phyloP scores from a whole-genome alignment of 2,888 invertebrate species.

The Rhingia campestris region DNA sequence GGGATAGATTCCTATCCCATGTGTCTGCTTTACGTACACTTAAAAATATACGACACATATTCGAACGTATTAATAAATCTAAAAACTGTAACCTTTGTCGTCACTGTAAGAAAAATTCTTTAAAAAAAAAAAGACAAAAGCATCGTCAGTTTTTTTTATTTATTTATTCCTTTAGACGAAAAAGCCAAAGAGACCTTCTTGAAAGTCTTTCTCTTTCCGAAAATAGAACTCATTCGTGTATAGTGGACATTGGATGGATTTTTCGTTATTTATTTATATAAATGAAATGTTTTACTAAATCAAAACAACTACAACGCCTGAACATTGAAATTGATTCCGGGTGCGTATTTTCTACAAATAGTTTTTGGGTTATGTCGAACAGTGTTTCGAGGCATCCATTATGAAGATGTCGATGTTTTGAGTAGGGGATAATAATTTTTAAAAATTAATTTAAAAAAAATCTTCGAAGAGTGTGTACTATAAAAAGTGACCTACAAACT shows the following conservation, averaged over 20 bases:
- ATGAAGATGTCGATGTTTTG: not conserved
- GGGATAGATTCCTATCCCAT: slow-evolving; percentile 2
- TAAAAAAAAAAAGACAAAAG: slow-evolving; percentile 32
- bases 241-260: slow-evolving; percentile 40
- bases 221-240: slow-evolving; percentile 26
- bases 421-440: too few relatives aligned
- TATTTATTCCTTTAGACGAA: slow-evolving; percentile 1
- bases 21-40: slow-evolving; percentile 1
- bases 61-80: slow-evolving; percentile 12
- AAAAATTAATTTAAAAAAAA: too few relatives aligned
- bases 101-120: slow-evolving; percentile 2
- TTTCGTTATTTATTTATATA: slow-evolving; percentile 32
- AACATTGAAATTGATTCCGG: slow-evolving; percentile 48
- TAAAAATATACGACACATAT: not conserved
- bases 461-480: too few relatives aligned
- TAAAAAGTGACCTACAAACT: too few relatives aligned
- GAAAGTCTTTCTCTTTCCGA: slow-evolving; percentile 25
- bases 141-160: not conserved
- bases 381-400: not conserved
- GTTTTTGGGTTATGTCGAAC: slow-evolving; percentile 12
- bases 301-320: not conserved
- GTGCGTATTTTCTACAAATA: slow-evolving; percentile 55
- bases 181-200: slow-evolving; percentile 16
- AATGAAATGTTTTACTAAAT: slow-evolving; percentile 20
- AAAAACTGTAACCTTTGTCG: slow-evolving; percentile 33